Evolutionary conservation across 2,113 vertebrate species (phyloP).

Genomic region (Vulpes lagopus): DNA sequence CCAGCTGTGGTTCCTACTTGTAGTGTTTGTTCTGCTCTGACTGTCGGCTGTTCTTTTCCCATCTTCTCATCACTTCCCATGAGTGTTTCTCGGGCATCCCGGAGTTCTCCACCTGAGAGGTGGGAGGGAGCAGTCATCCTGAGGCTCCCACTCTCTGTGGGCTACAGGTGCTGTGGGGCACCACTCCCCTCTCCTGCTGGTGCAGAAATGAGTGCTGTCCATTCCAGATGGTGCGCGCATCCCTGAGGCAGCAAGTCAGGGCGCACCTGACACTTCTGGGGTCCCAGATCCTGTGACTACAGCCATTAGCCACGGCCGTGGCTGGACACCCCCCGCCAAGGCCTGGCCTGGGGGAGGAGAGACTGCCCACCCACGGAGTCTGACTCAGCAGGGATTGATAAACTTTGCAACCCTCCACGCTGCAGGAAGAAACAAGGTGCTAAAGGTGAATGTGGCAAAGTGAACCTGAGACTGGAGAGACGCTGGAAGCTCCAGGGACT

Average conservation of each 20-base stretch:
- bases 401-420: neutral
- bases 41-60: neutral
- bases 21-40: neutral
- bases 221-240: too few relatives aligned
- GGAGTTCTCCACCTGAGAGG: neutral
- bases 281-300: neutral
- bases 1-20: neutral
- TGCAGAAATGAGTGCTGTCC: neutral
- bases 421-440: neutral
- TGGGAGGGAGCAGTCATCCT: neutral
- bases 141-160: too few relatives aligned
- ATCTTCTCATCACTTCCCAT: neutral
- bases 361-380: neutral
- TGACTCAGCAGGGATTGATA: too few relatives aligned
- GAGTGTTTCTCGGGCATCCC: neutral
- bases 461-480: neutral
- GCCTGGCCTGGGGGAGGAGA: neutral
- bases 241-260: neutral
- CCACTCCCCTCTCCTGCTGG: too few relatives aligned
- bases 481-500: accelerated
- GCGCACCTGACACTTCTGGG: neutral
- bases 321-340: neutral
- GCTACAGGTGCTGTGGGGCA: neutral
- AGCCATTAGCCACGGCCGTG: too few relatives aligned
- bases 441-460: neutral